Conservation (phyloP, 1,140 invertebrate species). For the Eumaeus atala region DNA sequence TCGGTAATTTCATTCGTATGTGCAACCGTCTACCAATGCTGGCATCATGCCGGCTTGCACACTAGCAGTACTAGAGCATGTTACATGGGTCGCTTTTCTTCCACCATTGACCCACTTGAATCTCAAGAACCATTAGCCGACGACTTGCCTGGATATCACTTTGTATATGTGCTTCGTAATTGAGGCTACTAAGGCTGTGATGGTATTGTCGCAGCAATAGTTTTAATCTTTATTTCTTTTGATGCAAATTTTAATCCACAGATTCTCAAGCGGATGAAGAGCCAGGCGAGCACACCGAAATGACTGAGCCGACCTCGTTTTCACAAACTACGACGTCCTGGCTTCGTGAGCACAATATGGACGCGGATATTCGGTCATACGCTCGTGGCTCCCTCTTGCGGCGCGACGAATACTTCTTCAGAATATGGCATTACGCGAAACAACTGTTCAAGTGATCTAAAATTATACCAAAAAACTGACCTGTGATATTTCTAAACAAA, state of each 20-base stretch:
- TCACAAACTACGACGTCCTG: conserved; percentile 95
- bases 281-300: conserved; percentile 46
- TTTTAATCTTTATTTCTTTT: no score
- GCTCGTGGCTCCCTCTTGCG: conserved; percentile 86
- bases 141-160: no score
- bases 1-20: no score
- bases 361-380: conserved; percentile 92
- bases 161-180: no score
- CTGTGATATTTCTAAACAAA: conserved; percentile 57
- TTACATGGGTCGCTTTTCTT: no score
- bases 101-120: no score
- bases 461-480: conserved; percentile 30
- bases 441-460: conserved; percentile 78
- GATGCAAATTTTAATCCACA: conserved; percentile 16
- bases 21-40: no score
- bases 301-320: conserved; percentile 78
- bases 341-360: conserved; percentile 93
- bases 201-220: no score
- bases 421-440: conserved; percentile 90
- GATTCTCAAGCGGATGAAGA: conserved; percentile 53
- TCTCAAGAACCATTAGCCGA: no score
- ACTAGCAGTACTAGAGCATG: no score
- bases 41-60: no score
- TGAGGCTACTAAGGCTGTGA: no score
- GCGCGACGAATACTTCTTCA: conserved; percentile 95